These are phyloP conservation scores for Zosterops hypoxanthus DNA, from an alignment of 2,113 vertebrate genomes.

Conservation along the genomic window DNA sequence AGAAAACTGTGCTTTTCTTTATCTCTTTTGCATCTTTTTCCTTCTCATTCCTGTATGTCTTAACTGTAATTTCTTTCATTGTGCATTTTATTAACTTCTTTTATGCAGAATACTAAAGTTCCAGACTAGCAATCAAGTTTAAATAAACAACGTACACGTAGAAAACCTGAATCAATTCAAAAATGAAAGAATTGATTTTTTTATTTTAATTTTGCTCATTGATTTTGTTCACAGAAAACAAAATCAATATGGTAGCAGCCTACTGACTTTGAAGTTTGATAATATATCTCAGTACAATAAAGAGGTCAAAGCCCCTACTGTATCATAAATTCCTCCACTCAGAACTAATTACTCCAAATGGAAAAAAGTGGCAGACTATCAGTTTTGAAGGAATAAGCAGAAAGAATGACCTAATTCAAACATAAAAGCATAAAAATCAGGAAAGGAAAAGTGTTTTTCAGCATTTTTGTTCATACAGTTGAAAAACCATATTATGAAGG, in stretches of 20 bases:
- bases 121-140: constrained; percentile 12
- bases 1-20: neutral
- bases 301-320: constrained; percentile 45
- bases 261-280: constrained; percentile 51
- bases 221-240: constrained; percentile 71
- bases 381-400: neutral
- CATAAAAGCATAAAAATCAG: neutral
- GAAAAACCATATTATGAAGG: neutral
- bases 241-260: constrained; percentile 61
- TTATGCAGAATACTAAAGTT: neutral
- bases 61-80: neutral
- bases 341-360: constrained; percentile 59
- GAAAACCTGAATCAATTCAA: constrained; percentile 4
- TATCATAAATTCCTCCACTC: constrained; percentile 46
- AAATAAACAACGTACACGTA: neutral
- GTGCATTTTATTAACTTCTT: neutral
- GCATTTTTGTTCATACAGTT: neutral
- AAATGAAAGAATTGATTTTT: constrained; percentile 51
- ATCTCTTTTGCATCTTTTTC: neutral
- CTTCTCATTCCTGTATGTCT: neutral
- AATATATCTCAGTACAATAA: constrained; percentile 55
- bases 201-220: constrained; percentile 63
- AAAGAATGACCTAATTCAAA: neutral
- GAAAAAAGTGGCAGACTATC: constrained; percentile 36
- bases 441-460: neutral